Evolutionary conservation across 1,140 invertebrate species (phyloP).

Genomic region (Lepidurus couesii): DNA sequence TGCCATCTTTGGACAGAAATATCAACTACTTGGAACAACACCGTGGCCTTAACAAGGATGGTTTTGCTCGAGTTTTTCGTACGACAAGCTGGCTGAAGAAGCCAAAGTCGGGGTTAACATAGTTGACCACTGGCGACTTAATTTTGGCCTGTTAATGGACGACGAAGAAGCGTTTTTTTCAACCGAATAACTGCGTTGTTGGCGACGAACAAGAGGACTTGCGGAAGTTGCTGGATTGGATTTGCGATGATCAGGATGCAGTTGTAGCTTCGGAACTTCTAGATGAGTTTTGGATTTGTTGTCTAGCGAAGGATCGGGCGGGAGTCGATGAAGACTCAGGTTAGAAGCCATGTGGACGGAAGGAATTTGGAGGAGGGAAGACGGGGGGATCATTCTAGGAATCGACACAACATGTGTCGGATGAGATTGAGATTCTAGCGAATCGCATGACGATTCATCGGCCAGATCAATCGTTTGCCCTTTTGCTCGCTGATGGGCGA

Average conservation of each 20-base stretch:
- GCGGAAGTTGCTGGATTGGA: neutral
- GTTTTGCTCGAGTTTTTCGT: neutral
- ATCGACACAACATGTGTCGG: neutral
- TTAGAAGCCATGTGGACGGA: conserved; percentile 10
- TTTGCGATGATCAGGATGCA: neutral
- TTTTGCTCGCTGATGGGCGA: conserved; percentile 32
- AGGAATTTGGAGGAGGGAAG: neutral
- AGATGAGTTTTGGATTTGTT: neutral
- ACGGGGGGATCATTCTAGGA: neutral
- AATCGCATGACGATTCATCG: conserved; percentile 18
- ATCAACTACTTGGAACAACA: neutral
- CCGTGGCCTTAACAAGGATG: neutral
- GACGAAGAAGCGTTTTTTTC: neutral
- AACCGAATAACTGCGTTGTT: conserved; percentile 9
- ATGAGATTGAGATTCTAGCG: neutral
- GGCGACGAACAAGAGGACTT: neutral
- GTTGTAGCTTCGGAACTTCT: neutral
- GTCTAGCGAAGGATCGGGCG: neutral
- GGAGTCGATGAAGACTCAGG: neutral
- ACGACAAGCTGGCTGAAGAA: neutral
- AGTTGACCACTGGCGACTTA: conserved; percentile 3
- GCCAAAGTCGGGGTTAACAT: neutral
- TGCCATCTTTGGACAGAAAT: too few species aligned
- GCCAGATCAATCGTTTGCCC: conserved; percentile 31
- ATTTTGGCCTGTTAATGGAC: neutral